phyloP scores from a whole-genome alignment of 1,140 invertebrate genomes.

The Sitodiplosis mosellana region DNA sequence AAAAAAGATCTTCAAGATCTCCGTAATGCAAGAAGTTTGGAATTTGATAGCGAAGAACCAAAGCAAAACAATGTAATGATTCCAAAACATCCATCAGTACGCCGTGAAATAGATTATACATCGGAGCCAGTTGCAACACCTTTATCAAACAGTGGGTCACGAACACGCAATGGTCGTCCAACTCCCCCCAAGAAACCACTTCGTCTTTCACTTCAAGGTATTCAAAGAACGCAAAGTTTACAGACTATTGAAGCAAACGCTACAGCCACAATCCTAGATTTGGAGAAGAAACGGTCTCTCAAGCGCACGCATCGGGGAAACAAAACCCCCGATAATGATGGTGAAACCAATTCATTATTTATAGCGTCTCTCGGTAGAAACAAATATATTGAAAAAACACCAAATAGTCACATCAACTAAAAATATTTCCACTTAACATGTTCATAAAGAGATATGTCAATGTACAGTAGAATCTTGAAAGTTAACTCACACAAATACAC shows the following conservation, averaged over 20 bases:
- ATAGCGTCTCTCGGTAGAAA: slow-evolving; percentile 21
- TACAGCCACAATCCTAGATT: slow-evolving; percentile 6
- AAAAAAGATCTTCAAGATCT: slow-evolving; percentile 19
- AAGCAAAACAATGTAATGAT: neutral
- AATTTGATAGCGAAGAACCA: slow-evolving; percentile 33
- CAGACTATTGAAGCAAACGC: slow-evolving; percentile 40
- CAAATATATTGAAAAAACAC: neutral
- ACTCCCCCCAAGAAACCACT: slow-evolving; percentile 69
- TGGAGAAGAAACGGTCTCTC: slow-evolving; percentile 19
- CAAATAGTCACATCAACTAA: too few relatives aligned
- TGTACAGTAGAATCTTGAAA: too few relatives aligned
- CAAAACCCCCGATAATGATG: slow-evolving; percentile 10
- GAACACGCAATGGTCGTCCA: slow-evolving; percentile 32
- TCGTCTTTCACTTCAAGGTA: slow-evolving; percentile 58
- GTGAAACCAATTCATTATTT: slow-evolving; percentile 16
- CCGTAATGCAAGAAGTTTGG: slow-evolving; percentile 41
- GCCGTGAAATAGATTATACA: slow-evolving; percentile 27
- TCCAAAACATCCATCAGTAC: neutral
- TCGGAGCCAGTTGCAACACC: slow-evolving; percentile 32
- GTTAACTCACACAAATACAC: too few relatives aligned
- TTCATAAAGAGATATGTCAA: too few relatives aligned
- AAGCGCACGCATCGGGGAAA: slow-evolving; percentile 20
- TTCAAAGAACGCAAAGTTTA: slow-evolving; percentile 43
- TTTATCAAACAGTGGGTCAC: too few relatives aligned
- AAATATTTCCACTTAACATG: too few relatives aligned